Conservation (phyloP, 2,888 invertebrate species). For the Athetis lepigone region DNA sequence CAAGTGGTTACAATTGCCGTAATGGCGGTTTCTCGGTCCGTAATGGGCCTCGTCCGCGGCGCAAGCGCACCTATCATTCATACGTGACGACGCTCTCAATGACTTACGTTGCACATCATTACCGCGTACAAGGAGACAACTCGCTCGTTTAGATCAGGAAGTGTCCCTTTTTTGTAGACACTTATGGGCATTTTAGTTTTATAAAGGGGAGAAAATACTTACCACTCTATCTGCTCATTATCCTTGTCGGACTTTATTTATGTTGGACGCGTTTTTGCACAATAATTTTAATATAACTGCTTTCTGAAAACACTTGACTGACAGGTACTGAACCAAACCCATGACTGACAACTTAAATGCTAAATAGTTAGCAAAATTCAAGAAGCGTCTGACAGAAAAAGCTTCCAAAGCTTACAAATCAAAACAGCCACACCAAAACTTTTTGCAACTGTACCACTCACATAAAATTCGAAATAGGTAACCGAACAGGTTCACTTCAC, state of each 20-base stretch:
- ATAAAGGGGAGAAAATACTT: constrained; percentile 37
- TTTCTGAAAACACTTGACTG: not conserved
- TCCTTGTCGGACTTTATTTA: constrained; percentile 35
- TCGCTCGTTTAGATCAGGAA: constrained; percentile 57
- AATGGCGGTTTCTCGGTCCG: constrained; percentile 73
- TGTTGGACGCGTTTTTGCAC: constrained; percentile 4
- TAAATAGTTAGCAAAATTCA: not conserved
- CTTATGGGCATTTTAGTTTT: constrained; percentile 59
- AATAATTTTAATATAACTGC: not conserved
- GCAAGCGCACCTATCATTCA: constrained; percentile 65
- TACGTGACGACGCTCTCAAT: constrained; percentile 73
- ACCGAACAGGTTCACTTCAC: constrained; percentile 39
- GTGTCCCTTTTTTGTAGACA: constrained; percentile 44
- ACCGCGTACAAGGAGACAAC: constrained; percentile 54
- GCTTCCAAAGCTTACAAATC: constrained; percentile 5
- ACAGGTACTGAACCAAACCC: not conserved
- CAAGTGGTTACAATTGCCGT: constrained; percentile 70
- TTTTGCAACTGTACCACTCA: constrained; percentile 26
- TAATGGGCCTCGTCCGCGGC: constrained; percentile 74
- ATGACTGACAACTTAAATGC: not conserved
- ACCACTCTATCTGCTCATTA: constrained; percentile 53
- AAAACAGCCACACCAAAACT: not conserved
- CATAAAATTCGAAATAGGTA: constrained; percentile 40
- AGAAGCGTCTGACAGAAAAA: not conserved
- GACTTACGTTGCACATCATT: constrained; percentile 65